phyloP scores from a whole-genome alignment of 2,888 invertebrate genomes.

The Perithous albicinctus region DNA sequence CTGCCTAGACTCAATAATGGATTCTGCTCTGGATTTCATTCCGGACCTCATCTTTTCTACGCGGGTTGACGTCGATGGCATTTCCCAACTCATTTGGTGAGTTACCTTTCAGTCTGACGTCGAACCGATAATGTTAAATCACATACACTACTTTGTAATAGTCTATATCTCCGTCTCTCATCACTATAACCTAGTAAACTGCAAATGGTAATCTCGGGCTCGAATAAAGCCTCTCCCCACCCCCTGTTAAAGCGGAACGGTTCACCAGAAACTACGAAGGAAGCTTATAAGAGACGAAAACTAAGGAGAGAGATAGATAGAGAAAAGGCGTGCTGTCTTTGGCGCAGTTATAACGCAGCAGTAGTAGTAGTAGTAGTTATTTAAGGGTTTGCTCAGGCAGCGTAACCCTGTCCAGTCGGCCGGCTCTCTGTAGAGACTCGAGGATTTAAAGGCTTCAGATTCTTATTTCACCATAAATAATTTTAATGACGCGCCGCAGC shows the following conservation, averaged over 20 bases:
- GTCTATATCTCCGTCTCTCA: neutral
- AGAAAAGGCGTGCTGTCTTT: neutral
- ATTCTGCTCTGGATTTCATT: too few species aligned
- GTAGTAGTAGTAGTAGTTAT: conserved; percentile 4
- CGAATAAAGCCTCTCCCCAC: conserved; percentile 32
- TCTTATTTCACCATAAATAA: conserved; percentile 83
- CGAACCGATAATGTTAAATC: neutral
- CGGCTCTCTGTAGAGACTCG: conserved; percentile 51
- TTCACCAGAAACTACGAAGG: conserved; percentile 51
- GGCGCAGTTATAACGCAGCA: conserved; percentile 7
- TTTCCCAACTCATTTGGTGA: too few species aligned
- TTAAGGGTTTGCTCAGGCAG: conserved; percentile 27
- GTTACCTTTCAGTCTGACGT: too few species aligned
- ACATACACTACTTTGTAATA: neutral
- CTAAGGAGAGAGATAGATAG: conserved; percentile 8
- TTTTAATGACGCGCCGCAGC: conserved; percentile 82
- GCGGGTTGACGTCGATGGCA: too few species aligned
- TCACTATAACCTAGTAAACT: conserved; percentile 2
- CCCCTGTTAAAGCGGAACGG: conserved; percentile 70
- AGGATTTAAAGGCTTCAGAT: conserved; percentile 77
- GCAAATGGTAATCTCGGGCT: neutral
- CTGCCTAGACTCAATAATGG: too few species aligned
- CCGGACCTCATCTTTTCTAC: too few species aligned
- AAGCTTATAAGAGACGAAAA: conserved; percentile 22
- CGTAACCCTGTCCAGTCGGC: conserved; percentile 28